Base-by-base conservation (phyloP, 2,888 invertebrate genomes). In the Sarcophaga subvicina region DNA sequence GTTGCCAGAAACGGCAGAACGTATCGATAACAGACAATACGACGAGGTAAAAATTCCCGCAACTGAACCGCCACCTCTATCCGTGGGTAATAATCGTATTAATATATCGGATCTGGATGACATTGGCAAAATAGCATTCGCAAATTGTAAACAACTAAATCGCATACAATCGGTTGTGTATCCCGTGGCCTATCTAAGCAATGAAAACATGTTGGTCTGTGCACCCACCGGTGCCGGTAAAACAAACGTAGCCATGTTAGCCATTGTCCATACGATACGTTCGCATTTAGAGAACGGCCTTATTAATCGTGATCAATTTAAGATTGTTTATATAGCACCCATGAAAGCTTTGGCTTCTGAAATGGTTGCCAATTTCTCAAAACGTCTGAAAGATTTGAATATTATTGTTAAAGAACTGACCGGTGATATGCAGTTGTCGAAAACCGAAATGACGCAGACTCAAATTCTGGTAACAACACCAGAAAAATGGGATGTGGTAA, bases 401-500 rank as follows among this genome's bases (percentile, higher is more conserved):
- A 96, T 99, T 45, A 91, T 94, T 0, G 99, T 99, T 0, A 95
- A 96, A 77, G 99, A 99, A 93, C 94, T 99, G 88, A 99, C 99
- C 0, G 99, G 99, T 20, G 99, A 99, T 92, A 99, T 99, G 98
- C 98, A 99, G 90, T 94, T 99, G 22, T 98, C 98, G 0, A 98
- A 98, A 93, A 94, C 96, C 5, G 99, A 99, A 94, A 98, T 99
- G 85, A 95, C 96, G 69, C 96, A 98, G 91, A 99, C 99, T 0
- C 99, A 99, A 94, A 98, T 99, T 96, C 95, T 99, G 70, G 98
- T 99, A 2, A 98, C 99, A 2, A 99, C 99, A 0, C 99, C 99
- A 0, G 99, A 99, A 94, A 99, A 99, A 91, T 99, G 99, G 99
- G 99, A 99, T 93, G 99, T 99, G 8, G 98, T 99, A 2, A 99